Evolutionary conservation across 64 coral and sea anemone species (phyloP).

Genomic region (Hydrozoanthus tunicans): DNA sequence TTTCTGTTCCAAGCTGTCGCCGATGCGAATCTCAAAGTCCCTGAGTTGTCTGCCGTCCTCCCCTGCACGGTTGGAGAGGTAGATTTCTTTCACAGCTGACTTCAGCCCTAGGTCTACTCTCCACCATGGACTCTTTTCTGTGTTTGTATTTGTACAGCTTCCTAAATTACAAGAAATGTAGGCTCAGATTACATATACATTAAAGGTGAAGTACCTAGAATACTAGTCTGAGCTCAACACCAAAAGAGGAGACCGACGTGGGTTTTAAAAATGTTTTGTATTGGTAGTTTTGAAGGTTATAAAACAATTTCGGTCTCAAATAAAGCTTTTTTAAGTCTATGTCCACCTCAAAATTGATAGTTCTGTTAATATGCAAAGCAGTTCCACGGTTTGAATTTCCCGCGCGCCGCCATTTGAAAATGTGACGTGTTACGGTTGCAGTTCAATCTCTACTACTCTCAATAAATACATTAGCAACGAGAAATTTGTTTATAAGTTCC

Average conservation of each 20-base stretch:
- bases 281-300: too few species aligned
- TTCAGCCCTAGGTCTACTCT: slow-evolving; percentile 69
- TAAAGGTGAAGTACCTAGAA: not conserved
- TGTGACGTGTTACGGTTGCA: too few species aligned
- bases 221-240: not conserved
- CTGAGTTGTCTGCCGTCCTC: slow-evolving; percentile 53
- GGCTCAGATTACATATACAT: not conserved
- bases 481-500: too few species aligned
- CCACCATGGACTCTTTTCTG: slow-evolving; percentile 78
- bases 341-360: too few species aligned
- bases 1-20: slow-evolving; percentile 70
- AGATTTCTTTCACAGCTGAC: slow-evolving; percentile 79
- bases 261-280: too few species aligned
- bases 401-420: too few species aligned
- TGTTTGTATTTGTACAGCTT: slow-evolving; percentile 66
- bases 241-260: not conserved
- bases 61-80: slow-evolving; percentile 64
- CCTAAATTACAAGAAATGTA: not conserved
- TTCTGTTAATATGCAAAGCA: too few species aligned
- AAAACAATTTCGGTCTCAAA: too few species aligned
- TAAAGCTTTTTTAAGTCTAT: too few species aligned
- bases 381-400: too few species aligned
- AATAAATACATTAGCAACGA: too few species aligned
- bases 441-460: too few species aligned
- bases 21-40: slow-evolving; percentile 87